Evolutionary conservation across 2,113 vertebrate species (phyloP), one percentile per base, ranked within the genome.

Genomic region (Azemiops feae): DNA sequence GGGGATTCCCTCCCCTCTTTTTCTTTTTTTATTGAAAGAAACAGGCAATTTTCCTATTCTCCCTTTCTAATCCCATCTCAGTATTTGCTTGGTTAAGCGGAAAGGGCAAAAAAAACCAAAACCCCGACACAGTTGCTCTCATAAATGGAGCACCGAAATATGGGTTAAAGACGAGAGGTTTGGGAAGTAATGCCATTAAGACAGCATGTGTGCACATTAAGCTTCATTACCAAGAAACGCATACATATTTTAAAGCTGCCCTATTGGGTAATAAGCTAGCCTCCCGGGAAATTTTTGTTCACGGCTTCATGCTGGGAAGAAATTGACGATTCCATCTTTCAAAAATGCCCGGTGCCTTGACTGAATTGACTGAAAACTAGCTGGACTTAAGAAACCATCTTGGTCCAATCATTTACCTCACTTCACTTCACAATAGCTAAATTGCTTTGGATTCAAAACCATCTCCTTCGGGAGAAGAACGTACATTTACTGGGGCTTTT

Each of bases 381-480:
- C 23, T 45, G 11, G 23, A 85, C 34, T 92, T 86, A 1, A 1
- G 87, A 92, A 92, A 7, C 10, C 4, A 0, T 14, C 54, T 74
- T 69, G 55, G 86, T 14, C 69, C 22, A 86, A 9, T 53, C n/a
- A 0, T 45, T 43, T 85, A 22, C 47, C 57, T 5, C 91, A 34
- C 90, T 93, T 45, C 54, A 30, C 20, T 86, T 85, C 54, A 7
- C 87, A 69, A 16, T 27, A 60, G 27, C 90, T 94, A 92, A 93
- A 87, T 94, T 89, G 91, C 87, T 93, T 93, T 0, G 3, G 47
- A 3, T 69, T 52, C 52, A 85, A 91, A 94, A 55, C 3, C 0
- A 2, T 91, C 43, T 1, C n/a, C 39, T 34, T 64, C 1, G 1
- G n/a, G 43, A 39, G 53, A 34, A 64, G 23, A 89, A 8, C 89